Evolutionary conservation across 2,797 vertebrate species (phyloP).

Genomic region (Pangasius mekongensis): DNA sequence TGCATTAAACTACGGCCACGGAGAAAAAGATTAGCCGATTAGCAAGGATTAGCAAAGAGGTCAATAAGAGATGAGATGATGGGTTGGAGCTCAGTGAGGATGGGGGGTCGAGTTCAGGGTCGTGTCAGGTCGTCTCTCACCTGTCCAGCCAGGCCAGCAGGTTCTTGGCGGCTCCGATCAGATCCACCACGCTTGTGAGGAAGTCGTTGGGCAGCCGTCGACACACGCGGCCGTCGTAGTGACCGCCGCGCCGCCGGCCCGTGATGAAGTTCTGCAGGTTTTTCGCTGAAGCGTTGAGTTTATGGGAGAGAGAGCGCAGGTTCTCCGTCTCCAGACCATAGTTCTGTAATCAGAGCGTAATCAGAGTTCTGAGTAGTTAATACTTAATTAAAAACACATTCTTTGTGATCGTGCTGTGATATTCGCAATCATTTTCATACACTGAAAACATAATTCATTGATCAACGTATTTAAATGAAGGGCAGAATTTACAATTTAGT

Average conservation of each 20-base stretch:
- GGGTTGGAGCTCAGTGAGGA: neutral
- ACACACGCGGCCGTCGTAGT: constrained; percentile 76
- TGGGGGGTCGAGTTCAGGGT: neutral
- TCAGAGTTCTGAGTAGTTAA: neutral
- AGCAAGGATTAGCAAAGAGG: neutral
- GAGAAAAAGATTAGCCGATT: neutral
- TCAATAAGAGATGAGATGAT: neutral
- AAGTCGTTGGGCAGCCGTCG: constrained; percentile 80
- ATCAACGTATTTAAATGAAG: neutral
- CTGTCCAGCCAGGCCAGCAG: constrained; percentile 85
- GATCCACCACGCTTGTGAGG: constrained; percentile 80
- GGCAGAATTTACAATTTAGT: too few relatives aligned
- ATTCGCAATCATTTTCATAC: neutral
- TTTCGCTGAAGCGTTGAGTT: constrained; percentile 82
- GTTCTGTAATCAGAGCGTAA: constrained; percentile 76
- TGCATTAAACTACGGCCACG: neutral
- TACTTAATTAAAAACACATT: neutral
- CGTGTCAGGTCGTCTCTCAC: constrained; percentile 61
- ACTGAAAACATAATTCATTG: neutral
- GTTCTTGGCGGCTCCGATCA: constrained; percentile 82
- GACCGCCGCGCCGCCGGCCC: constrained; percentile 78
- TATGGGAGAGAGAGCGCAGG: constrained; percentile 81
- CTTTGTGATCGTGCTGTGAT: neutral
- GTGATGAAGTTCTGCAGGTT: constrained; percentile 84
- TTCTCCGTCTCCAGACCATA: constrained; percentile 82